Evolutionary conservation across 2,797 vertebrate species (phyloP).

Genomic region (Smutsia temminckii): DNA sequence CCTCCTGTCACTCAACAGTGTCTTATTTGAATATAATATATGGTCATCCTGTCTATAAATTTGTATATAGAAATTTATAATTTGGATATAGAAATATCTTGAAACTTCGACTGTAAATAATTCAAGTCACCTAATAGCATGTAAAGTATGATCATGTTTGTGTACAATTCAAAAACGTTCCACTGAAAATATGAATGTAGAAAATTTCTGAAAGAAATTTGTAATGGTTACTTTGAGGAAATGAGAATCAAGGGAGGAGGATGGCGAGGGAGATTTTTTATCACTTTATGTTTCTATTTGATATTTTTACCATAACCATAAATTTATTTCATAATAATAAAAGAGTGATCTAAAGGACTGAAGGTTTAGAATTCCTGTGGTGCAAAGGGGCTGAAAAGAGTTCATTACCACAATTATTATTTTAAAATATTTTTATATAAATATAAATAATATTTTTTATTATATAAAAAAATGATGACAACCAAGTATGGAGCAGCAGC

Average conservation of each 20-base stretch:
- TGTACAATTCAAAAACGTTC: not conserved
- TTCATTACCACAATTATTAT: not conserved
- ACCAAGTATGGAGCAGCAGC: not conserved
- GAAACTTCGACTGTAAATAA: conserved; percentile 7
- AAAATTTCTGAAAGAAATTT: not conserved
- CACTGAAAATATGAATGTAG: not conserved
- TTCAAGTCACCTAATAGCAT: not conserved
- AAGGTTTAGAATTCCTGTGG: not conserved
- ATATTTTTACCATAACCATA: not conserved
- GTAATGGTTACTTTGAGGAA: not conserved
- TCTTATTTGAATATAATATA: not conserved
- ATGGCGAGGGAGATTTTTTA: not conserved
- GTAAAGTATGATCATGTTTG: not conserved
- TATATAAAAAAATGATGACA: not conserved
- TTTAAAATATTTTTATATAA: too few relatives aligned
- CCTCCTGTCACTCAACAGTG: not conserved
- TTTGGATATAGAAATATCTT: not conserved
- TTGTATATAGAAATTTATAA: not conserved
- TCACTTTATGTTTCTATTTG: not conserved
- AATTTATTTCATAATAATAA: not conserved
- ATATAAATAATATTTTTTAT: too few relatives aligned
- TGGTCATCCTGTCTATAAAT: not conserved
- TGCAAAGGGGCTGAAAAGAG: not conserved
- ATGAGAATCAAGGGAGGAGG: not conserved
- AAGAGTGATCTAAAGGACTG: not conserved